A percentile compares a stretch with the other conserved stretches of the same genome.
Conservation (phyloP, 1,140 invertebrate genomes). For the Diorhabda elongata region DNA sequence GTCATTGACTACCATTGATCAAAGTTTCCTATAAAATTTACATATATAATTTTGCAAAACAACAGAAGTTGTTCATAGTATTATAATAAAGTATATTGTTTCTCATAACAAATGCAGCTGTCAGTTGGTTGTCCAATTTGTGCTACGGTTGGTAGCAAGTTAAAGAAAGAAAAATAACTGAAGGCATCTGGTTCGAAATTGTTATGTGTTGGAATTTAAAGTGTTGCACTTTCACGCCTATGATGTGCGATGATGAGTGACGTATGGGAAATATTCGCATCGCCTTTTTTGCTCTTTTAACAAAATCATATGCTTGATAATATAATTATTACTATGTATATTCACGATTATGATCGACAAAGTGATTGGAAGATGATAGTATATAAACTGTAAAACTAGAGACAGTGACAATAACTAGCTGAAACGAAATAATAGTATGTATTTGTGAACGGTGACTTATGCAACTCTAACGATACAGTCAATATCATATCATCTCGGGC, state of each 20-base stretch:
- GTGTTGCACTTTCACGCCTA: not conserved
- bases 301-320: not conserved
- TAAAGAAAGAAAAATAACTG: not conserved
- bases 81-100: not conserved
- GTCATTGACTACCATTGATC: too few species aligned
- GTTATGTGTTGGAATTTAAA: not conserved
- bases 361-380: not conserved
- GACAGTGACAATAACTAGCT: too few species aligned
- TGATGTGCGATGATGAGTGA: not conserved
- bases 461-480: too few species aligned
- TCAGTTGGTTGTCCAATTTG: not conserved
- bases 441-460: too few species aligned
- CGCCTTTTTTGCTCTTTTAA: not conserved
- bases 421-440: too few species aligned
- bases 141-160: not conserved
- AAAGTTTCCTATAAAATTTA: too few species aligned
- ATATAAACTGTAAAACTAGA: not conserved
- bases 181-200: constrained; percentile 1
- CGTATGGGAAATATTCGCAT: constrained; percentile 1
- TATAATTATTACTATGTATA: not conserved
- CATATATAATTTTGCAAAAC: too few species aligned
- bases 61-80: too few species aligned
- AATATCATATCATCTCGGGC: too few species aligned
- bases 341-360: not conserved
- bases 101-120: not conserved